Percentiles rank a stretch among this genome's conserved stretches.
Conservation (phyloP, 2,113 vertebrate species). For the Channa argus region DNA sequence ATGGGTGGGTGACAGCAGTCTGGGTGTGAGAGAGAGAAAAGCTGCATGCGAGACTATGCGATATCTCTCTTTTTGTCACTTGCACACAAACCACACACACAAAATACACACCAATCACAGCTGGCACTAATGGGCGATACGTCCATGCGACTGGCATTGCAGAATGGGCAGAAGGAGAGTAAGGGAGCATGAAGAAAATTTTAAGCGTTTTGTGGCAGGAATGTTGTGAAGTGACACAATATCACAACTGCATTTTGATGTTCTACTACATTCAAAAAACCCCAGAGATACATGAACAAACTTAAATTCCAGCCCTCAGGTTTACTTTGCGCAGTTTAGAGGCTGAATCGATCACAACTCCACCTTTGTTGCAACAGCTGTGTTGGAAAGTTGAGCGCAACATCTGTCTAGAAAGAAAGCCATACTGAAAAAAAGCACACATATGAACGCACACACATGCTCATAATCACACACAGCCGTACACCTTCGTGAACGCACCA, state of each 20-base stretch:
- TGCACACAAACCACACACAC: constrained; percentile 64
- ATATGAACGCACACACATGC: constrained; percentile 69
- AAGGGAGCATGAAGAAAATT: constrained; percentile 59
- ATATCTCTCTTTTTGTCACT: constrained; percentile 66
- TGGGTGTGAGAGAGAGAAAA: constrained; percentile 74
- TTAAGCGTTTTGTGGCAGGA: constrained; percentile 39
- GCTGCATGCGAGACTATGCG: constrained; percentile 65
- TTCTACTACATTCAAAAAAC: constrained; percentile 13
- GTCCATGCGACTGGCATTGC: constrained; percentile 70
- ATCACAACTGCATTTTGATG: constrained; percentile 63
- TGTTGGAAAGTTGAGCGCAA: constrained; percentile 71
- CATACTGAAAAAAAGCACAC: constrained; percentile 59
- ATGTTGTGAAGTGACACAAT: constrained; percentile 45
- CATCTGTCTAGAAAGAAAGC: constrained; percentile 73
- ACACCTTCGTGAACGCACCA: constrained; percentile 76
- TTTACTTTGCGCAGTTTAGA: constrained; percentile 50
- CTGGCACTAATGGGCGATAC: constrained; percentile 73
- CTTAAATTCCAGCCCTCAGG: constrained; percentile 10
- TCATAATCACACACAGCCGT: constrained; percentile 73
- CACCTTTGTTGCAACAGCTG: constrained; percentile 46
- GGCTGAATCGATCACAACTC: constrained; percentile 42
- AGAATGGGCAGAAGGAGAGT: constrained; percentile 68
- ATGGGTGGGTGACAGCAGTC: constrained; percentile 74
- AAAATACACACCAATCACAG: constrained; percentile 73
- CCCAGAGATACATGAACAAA: constrained; percentile 10